Evolutionary conservation across 30 jellyfish, hydroid and myxozoan genomes (phyloP), one percentile per base, ranked within the genome.

Genomic region (Hydractinia echinata): DNA sequence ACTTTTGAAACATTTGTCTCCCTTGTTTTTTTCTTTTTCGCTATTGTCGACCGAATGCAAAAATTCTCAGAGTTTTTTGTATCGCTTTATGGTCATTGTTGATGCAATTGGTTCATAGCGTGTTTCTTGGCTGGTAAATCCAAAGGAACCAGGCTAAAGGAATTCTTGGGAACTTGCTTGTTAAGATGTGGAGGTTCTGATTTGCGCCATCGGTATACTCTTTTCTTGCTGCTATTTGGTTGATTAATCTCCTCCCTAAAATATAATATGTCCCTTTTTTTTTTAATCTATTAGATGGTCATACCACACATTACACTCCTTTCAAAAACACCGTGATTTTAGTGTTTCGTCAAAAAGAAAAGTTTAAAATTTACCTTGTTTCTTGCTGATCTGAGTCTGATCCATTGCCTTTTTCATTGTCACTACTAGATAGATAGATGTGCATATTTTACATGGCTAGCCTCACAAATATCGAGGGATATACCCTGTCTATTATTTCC

Each of bases 1-100:
- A 90, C 94, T 5, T 72, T 89, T 89, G 83, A 77, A 79, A 16
- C 81, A 82, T 68, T 89, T 89, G 67, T 72, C 81, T 5, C 44
- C 14, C 10, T 11, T 66, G 5, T 69, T 70, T 7, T 81, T 84
- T n/a, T 61, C 86, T 72, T 72, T 16, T 19, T 16, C 81, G 58
- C 61, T 19, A 72, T 5, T 72, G 11, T 72, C 81, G 48, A 72
- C 81, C 67, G 48, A 54, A 72, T 72, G 81, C 68, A 56, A 56
- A 56, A 56, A 56, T 56, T n/a, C 68, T 56, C 68, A n/a, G n/a
- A 56, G 68, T 56, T 56, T 56, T 56, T n/a, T 56, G 68, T 56
- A 56, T 56, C 68, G 68, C n/a, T 56, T 56, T 9, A 56, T 56
- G 68, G 68, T 10, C 68, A 56, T 56, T 56, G 68, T 56, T 56